These are phyloP conservation scores for Sus scrofa DNA, from an alignment of 2,113 vertebrate genomes.

Conservation along the genomic window T2T-Sscrofa CM000826.6:152350501-152351000, in stretches of 20 bases:
- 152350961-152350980: fast-evolving
- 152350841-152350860: fast-evolving
- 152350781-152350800: neutral
- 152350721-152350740: fast-evolving
- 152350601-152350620: neutral
- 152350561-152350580: fast-evolving
- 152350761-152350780: fast-evolving
- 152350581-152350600: fast-evolving
- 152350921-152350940: neutral
- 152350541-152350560: fast-evolving
- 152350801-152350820: fast-evolving
- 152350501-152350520: fast-evolving
- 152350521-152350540: fast-evolving
- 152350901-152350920: neutral
- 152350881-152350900: fast-evolving
- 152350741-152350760: too few species aligned
- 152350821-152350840: neutral
- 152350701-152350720: fast-evolving
- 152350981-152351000: fast-evolving
- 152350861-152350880: fast-evolving
- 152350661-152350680: fast-evolving
- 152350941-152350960: fast-evolving
- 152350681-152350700: fast-evolving
- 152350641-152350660: fast-evolving
- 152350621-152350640: fast-evolving